Percentiles rank a stretch among this genome's conserved stretches.
Conservation (phyloP, 2,888 invertebrate genomes). For the Subacronicta megacephala region DNA sequence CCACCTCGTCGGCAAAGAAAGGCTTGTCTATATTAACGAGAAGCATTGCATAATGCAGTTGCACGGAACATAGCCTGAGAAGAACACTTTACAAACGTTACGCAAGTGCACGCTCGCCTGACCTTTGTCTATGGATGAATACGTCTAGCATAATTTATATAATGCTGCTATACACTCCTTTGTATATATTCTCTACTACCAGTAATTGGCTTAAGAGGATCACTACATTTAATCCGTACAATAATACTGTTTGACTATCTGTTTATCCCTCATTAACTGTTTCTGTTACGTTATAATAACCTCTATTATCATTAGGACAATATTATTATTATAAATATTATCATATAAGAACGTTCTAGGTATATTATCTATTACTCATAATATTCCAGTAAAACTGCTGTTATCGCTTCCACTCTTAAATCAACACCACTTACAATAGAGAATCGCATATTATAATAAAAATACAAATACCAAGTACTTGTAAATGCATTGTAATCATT, state of each 20-base stretch:
- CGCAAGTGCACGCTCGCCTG: constrained; percentile 59
- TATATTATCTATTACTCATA: constrained; percentile 9
- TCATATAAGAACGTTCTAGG: not conserved
- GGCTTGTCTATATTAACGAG: constrained; percentile 27
- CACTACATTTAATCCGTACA: constrained; percentile 46
- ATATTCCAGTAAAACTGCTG: constrained; percentile 1
- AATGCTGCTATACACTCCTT: constrained; percentile 50
- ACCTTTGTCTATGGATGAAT: constrained; percentile 69
- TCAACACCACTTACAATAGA: constrained; percentile 11
- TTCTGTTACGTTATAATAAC: constrained; percentile 5
- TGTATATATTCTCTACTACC: constrained; percentile 46
- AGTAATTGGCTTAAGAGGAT: constrained; percentile 62
- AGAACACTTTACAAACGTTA: constrained; percentile 62
- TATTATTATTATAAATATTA: constrained; percentile 6
- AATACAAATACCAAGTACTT: constrained; percentile 35
- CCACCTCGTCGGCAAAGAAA: constrained; percentile 26
- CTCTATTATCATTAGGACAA: constrained; percentile 5
- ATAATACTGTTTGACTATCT: constrained; percentile 19
- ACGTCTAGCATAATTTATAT: constrained; percentile 50
- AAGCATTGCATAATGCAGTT: constrained; percentile 62
- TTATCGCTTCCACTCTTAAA: constrained; percentile 6
- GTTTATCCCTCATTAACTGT: constrained; percentile 15
- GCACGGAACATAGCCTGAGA: constrained; percentile 58
- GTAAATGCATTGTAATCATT: constrained; percentile 50
- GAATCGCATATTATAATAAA: constrained; percentile 31